Evolutionary conservation across 2,113 vertebrate species (phyloP), one percentile per base, ranked within the genome.

Genomic region (Tichodroma muraria): DNA sequence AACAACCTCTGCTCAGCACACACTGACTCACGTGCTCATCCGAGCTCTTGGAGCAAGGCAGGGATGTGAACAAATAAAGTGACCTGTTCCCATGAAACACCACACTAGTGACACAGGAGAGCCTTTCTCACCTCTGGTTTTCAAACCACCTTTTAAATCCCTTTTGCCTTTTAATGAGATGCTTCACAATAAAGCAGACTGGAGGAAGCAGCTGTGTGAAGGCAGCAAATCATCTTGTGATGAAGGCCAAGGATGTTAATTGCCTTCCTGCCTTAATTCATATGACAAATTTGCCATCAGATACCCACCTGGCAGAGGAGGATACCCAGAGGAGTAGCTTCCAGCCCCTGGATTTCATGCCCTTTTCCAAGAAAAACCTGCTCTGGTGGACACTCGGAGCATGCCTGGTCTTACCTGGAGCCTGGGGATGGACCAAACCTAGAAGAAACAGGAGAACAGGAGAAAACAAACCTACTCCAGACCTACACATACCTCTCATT

Each of bases 401-500:
- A 66, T 10, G 12, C 14, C 27, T 13, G 12, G 6, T n/a, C 50
- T 83, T 72, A 56, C 49, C 61, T 35, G 33, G 21, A 30, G 24
- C 61, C 19, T 54, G 70, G 35, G 24, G 30, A 94, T 84, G 35
- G 63, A 65, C 14, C 27, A 90, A 71, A 47, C 5, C 0, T 0
- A 73, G 47, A 15, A 38, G 38, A n/a, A 92, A 72, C 15, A n/a
- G 15, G 17, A 73, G 15, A 84, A n/a, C 16, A 66, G 37, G 8
- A 61, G n/a, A 76, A 89, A 42, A 12, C 31, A 56, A 14, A 57
- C 24, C 45, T 14, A 37, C 7, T 19, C 40, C 76, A 40, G 24
- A 40, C 22, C 33, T 19, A 22, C n/a, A 80, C 0, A 0, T 6
- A 21, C 20, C 21, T 40, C 25, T 73, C 0, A 1, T 24, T 85